Conservation (phyloP, 2,797 vertebrate genomes). For the Euphonia xanthogaster region DNA sequence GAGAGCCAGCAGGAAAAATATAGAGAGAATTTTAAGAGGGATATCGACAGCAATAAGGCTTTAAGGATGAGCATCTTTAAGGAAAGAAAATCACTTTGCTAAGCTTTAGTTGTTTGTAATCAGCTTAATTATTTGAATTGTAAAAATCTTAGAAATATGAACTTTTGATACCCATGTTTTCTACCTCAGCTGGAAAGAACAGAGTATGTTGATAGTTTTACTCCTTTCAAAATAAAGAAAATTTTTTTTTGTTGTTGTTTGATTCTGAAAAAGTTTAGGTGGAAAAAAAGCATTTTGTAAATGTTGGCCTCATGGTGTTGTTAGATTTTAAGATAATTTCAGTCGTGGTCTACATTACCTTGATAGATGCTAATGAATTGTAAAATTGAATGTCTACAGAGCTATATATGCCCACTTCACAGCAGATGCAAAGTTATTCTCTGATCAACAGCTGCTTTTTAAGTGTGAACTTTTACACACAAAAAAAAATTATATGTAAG, state of each 20-base stretch:
- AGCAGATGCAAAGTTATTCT: constrained; percentile 56
- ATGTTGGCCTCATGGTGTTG: neutral
- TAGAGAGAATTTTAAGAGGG: neutral
- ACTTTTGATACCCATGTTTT: neutral
- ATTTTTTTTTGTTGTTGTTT: neutral
- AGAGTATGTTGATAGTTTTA: neutral
- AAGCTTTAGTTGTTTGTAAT: neutral
- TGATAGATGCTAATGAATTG: constrained; percentile 65
- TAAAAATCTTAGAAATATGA: neutral
- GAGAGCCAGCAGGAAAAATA: neutral
- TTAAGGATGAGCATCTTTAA: neutral
- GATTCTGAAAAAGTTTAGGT: neutral
- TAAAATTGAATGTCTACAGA: constrained; percentile 61
- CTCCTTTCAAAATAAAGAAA: neutral
- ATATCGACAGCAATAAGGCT: neutral
- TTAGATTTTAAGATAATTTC: constrained; percentile 34
- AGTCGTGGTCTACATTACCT: constrained; percentile 7
- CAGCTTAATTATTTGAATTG: neutral
- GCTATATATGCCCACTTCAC: constrained; percentile 60
- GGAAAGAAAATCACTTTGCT: neutral
- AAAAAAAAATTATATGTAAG: constrained; percentile 67
- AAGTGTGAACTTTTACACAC: constrained; percentile 33
- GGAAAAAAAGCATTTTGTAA: neutral
- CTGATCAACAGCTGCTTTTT: constrained; percentile 48
- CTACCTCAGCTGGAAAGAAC: neutral